A percentile compares a stretch with the other conserved stretches of the same genome.
Evolutionary conservation across 2,113 vertebrate genomes (phyloP).

Genomic region (Oreochromis niloticus): DNA sequence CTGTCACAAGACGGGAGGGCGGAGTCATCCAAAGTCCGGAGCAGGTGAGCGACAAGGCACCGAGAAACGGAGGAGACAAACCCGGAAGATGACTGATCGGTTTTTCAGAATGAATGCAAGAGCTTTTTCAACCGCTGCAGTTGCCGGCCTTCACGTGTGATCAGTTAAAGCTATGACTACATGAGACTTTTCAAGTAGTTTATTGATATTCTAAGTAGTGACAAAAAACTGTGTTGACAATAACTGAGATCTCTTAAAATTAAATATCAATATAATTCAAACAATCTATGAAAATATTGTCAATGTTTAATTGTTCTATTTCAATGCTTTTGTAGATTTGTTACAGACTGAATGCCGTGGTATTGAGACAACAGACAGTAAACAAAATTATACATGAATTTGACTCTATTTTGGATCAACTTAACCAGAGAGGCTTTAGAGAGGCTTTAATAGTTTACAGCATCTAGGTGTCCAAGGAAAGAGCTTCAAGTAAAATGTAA

Average conservation of each 20-base stretch:
- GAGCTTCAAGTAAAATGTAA: not conserved
- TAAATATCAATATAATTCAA: not conserved
- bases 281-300: not conserved
- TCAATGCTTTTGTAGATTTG: not conserved
- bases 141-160: not conserved
- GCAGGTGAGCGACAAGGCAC: conserved; percentile 28
- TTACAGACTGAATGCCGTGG: not conserved
- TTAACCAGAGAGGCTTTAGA: not conserved
- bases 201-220: not conserved
- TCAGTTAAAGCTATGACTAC: not conserved
- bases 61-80: not conserved
- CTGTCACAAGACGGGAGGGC: conserved; percentile 69
- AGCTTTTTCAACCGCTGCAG: no score
- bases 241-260: not conserved
- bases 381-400: not conserved
- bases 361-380: not conserved
- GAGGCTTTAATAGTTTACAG: not conserved
- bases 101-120: conserved; percentile 39
- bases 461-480: not conserved
- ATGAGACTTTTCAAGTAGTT: not conserved
- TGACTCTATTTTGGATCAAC: not conserved
- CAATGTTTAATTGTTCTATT: not conserved
- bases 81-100: rapidly evolving
- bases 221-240: not conserved
- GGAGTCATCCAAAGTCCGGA: conserved; percentile 32